These are phyloP conservation scores for Drosophila pseudotakahashii DNA, from an alignment of 2,888 invertebrate species.

Conservation along the genomic window DNA sequence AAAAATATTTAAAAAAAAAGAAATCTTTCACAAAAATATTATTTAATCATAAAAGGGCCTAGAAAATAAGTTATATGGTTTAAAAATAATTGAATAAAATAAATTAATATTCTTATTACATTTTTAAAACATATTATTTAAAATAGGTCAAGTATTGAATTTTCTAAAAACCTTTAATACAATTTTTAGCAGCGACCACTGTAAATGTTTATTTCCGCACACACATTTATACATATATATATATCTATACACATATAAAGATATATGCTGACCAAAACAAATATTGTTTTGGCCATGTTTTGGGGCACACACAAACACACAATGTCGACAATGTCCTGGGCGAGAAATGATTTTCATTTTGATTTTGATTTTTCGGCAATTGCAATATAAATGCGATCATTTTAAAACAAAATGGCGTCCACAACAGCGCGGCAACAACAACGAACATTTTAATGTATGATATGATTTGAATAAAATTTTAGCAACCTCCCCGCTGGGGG, in stretches of 20 bases:
- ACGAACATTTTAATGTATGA: slow-evolving; percentile 54
- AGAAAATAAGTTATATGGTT: no score
- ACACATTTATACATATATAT: slow-evolving; percentile 24
- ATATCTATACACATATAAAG: not conserved
- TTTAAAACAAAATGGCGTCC: slow-evolving; percentile 66
- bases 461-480: slow-evolving; percentile 72
- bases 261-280: slow-evolving; percentile 53
- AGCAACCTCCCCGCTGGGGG: slow-evolving; percentile 24
- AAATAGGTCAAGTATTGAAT: no score
- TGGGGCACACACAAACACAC: slow-evolving; percentile 49
- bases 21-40: no score
- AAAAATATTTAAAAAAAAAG: no score
- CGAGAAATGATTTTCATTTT: slow-evolving; percentile 71
- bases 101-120: no score
- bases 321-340: slow-evolving; percentile 46
- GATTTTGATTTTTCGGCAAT: slow-evolving; percentile 66
- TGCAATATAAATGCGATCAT: slow-evolving; percentile 73
- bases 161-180: not conserved
- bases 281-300: slow-evolving; percentile 74
- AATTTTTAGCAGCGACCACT: not conserved
- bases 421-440: slow-evolving; percentile 18
- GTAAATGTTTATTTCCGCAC: slow-evolving; percentile 16
- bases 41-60: no score
- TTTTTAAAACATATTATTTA: no score
- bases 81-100: no score